Base-by-base conservation (phyloP, 1,140 invertebrate genomes). In the Trichomalopsis sarcophagae region DNA sequence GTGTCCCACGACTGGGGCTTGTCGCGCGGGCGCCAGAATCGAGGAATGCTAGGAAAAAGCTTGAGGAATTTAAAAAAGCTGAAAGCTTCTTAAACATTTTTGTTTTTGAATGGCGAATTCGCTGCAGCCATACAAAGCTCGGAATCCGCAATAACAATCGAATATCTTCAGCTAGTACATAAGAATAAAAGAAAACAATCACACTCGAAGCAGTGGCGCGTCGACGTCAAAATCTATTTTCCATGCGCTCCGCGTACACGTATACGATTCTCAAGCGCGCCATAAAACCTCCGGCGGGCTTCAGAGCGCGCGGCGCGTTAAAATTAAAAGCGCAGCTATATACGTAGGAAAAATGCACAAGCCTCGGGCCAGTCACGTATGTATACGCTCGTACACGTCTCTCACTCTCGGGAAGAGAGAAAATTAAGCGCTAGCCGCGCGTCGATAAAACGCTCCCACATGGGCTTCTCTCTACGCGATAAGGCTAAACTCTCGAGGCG, bases 151-250 rank as follows among this genome's bases (percentile, higher is more conserved):
- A 44, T 44, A 44, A 44, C 40, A 44, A 44, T 44, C 40, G 0
- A 0, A 44, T 44, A 50, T 4, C 14, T 50, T 14, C 47, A 14
- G 14, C 14, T 2, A 2, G 13, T 27, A 1, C 27, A 47, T 11
- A 47, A 47, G 10, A 47, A 11, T 10, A 47, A 47, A 47, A 47
- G 9, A 47, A 47, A 47, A 47, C 11, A 47, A 5, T 17, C 50
- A 27, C 0, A 21, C 21, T 62, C 17, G 5, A 62, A 62, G 6
- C 17, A n/a, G 3, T 62, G 55, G 3, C 55, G 27, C 14, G 27
- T 13, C 69, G 27, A 71, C 69, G 30, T 71, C 30, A 11, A 71
- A 71, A 71, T 69, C 69, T 71, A 71, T 71, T 71, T 30, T 71
- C 69, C 69, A 71, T 33, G 69, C 69, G 69, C 10, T 36, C 33